Percentiles rank a stretch among this genome's conserved stretches.
These are phyloP conservation scores for Argyresthia goedartella DNA, from an alignment of 2,888 invertebrate species.

Conservation along the genomic window DNA sequence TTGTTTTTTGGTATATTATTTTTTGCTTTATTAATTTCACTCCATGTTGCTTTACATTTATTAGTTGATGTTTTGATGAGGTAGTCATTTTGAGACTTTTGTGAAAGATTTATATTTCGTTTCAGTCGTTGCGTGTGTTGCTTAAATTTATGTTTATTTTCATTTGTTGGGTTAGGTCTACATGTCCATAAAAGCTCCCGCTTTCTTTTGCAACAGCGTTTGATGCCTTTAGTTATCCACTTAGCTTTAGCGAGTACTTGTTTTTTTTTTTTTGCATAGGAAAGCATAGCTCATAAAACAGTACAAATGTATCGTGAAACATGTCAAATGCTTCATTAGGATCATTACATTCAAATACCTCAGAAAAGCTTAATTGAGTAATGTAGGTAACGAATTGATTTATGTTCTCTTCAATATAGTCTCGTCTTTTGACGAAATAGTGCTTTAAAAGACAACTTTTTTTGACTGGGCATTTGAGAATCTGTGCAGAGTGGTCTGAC, in stretches of 20 bases:
- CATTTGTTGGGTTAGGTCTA: background rate
- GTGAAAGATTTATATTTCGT: constrained; percentile 3
- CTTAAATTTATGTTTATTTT: constrained; percentile 3
- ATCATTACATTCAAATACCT: background rate
- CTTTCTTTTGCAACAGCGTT: constrained; percentile 7
- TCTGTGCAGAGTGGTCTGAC: background rate
- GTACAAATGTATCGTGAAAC: constrained; percentile 5
- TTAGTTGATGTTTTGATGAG: constrained; percentile 4
- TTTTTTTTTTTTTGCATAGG: constrained; percentile 4
- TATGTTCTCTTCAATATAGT: background rate
- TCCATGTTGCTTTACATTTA: constrained; percentile 8
- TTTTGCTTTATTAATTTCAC: constrained; percentile 4
- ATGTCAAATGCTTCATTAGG: constrained; percentile 3
- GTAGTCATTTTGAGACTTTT: constrained; percentile 5
- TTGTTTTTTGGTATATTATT: background rate
- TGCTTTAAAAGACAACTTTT: background rate
- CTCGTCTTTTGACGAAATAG: background rate
- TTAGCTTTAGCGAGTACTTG: constrained; percentile 1
- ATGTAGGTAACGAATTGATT: constrained; percentile 2
- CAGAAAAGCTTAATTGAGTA: constrained; percentile 2
- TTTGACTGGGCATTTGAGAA: background rate
- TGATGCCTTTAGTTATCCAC: constrained; percentile 8
- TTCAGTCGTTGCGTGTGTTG: constrained; percentile 1
- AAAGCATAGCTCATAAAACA: constrained; percentile 7
- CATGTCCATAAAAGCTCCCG: constrained; percentile 6